These are phyloP conservation scores for Aphelinus certus DNA, from an alignment of 1,140 invertebrate species.

Conservation along the genomic window DNA sequence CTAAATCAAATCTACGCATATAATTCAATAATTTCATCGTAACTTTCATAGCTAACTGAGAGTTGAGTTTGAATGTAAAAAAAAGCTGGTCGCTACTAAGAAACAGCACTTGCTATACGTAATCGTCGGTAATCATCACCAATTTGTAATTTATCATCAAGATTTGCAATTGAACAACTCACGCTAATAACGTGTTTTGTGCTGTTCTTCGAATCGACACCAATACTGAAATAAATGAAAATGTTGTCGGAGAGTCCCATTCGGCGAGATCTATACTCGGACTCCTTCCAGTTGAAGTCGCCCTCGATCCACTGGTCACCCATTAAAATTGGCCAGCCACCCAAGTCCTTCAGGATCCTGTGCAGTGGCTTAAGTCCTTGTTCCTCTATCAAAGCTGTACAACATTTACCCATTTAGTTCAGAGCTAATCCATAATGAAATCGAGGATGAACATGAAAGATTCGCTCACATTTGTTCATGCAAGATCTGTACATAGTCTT, in stretches of 20 bases:
- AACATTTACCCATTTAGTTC: too few relatives aligned
- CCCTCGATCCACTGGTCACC: conserved; percentile 78
- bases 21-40: too few relatives aligned
- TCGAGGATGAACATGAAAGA: too few relatives aligned
- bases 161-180: conserved; percentile 67
- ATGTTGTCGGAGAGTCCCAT: conserved; percentile 89
- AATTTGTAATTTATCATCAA: too few relatives aligned
- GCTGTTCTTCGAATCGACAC: conserved; percentile 89
- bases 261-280: conserved; percentile 80
- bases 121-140: too few relatives aligned
- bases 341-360: conserved; percentile 76
- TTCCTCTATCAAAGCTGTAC: conserved; percentile 75
- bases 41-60: too few relatives aligned
- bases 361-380: conserved; percentile 76
- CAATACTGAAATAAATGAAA: conserved; percentile 88
- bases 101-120: too few relatives aligned
- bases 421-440: too few relatives aligned
- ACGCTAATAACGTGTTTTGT: conserved; percentile 86
- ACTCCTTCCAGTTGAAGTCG: conserved; percentile 82
- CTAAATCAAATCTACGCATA: too few relatives aligned
- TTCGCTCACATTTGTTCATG: conserved; percentile 81
- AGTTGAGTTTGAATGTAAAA: too few relatives aligned
- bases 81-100: too few relatives aligned
- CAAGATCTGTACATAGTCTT: conserved; percentile 83
- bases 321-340: conserved; percentile 90